Evolutionary conservation across 2,113 vertebrate genomes (phyloP).

Genomic region (Semnornis frantzii): DNA sequence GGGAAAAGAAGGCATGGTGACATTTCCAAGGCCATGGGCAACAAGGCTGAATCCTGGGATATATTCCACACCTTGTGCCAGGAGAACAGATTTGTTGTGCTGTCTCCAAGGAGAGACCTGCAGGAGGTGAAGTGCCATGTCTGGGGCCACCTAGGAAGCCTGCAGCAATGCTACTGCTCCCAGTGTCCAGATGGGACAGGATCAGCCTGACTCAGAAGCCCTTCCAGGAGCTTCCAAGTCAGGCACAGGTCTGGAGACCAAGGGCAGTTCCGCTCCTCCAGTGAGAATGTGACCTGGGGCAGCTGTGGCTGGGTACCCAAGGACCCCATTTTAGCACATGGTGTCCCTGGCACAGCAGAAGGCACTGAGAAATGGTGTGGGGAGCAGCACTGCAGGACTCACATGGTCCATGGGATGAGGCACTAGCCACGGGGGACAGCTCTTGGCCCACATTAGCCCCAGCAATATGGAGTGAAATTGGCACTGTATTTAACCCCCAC

Average conservation of each 20-base stretch:
- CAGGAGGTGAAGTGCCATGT: neutral
- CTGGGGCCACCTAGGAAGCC: neutral
- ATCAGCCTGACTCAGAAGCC: neutral
- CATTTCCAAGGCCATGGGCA: neutral
- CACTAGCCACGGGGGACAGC: neutral
- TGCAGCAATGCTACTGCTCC: neutral
- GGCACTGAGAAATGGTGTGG: fast-evolving
- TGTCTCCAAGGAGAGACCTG: neutral
- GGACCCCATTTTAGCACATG: neutral
- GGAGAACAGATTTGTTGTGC: neutral
- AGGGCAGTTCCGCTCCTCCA: neutral
- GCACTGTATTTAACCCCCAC: neutral
- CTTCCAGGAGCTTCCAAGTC: neutral
- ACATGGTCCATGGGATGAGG: fast-evolving
- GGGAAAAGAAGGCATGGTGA: neutral
- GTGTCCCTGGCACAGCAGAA: neutral
- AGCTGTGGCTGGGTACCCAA: fast-evolving
- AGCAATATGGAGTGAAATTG: neutral
- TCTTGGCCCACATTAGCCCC: neutral
- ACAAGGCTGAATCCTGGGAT: neutral
- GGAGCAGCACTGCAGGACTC: neutral
- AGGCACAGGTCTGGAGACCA: neutral
- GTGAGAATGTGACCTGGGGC: fast-evolving
- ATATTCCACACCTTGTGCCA: neutral
- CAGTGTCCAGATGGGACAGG: neutral